Conservation (phyloP, 1,140 invertebrate genomes). For the Adoxophyes honmai region DNA sequence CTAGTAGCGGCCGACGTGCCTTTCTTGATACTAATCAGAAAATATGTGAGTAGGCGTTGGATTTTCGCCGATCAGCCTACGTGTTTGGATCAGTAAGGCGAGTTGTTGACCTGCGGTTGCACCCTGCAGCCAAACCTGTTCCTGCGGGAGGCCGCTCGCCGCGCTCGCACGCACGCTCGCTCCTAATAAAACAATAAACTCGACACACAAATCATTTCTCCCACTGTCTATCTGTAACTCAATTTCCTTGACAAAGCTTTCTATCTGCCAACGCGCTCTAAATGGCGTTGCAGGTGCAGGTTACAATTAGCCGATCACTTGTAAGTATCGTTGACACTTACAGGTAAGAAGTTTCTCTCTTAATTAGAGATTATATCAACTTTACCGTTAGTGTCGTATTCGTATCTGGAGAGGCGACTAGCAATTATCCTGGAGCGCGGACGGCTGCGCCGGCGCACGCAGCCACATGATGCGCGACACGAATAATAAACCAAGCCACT, state of each 20-base stretch:
- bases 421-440: constrained; percentile 53
- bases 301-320: neutral
- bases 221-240: neutral
- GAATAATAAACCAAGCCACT: constrained; percentile 75
- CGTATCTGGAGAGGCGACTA: constrained; percentile 40
- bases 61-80: constrained; percentile 49
- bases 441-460: constrained; percentile 56
- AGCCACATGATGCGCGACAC: constrained; percentile 66
- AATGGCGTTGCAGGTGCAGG: neutral
- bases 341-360: constrained; percentile 29
- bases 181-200: constrained; percentile 27
- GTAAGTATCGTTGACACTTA: constrained; percentile 30
- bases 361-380: constrained; percentile 54
- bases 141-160: constrained; percentile 18
- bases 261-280: neutral
- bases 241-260: neutral
- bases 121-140: constrained; percentile 56
- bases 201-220: constrained; percentile 5
- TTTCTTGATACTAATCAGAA: constrained; percentile 46
- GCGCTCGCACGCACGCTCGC: constrained; percentile 17
- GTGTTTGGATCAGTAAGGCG: constrained; percentile 50
- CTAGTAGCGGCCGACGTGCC: constrained; percentile 30
- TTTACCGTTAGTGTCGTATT: constrained; percentile 50
- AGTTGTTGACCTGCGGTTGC: constrained; percentile 55
- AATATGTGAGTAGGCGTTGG: constrained; percentile 40